Base-by-base conservation (phyloP, 2,888 invertebrate species). In the Pyralis farinalis region DNA sequence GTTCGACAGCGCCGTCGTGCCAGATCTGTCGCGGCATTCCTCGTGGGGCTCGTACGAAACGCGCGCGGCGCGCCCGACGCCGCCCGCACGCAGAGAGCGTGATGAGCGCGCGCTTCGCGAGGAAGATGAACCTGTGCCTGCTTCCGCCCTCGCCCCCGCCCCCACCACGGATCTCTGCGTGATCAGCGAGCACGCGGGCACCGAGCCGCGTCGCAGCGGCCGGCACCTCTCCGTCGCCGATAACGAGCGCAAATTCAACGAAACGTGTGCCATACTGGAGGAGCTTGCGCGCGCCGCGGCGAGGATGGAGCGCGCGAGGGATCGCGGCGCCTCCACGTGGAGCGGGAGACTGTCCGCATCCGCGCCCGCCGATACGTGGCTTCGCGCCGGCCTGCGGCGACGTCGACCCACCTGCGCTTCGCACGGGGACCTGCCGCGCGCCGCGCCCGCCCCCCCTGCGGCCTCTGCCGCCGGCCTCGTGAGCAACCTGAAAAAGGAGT, bases 401-500 rank as follows among this genome's bases (percentile, higher is more conserved):
- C 83, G 84, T 44, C 82, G 83, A 39, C 70, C 71, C 41, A 71
- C 79, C 44, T 73, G 76, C 64, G 74, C 77, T 51, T 83, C 79
- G 58, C 79, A 83, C 57, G 80, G 78, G 5, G 84, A 86, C 71
- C 69, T 85, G 64, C 84, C 78, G 44, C 76, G 79, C 47, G 73
- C 64, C 56, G 60, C 58, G 42, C 65, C 51, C 20, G 42, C 38
- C 12, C 43, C 53, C 36, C 29, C 51, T 50, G 47, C 56, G 69
- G 61, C 61, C 30, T 44, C 64, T 64, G 80, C 91, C 44, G 91
- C 91, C 31, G 96, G 96, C 20, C 94, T 94, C 71, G 97, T 97
- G 55, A 93, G 93, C 89, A 95, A 94, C 90, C 91, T 96, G 56
- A 96, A 96, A 78, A 94, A 94, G 72, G 96, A 95, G 75, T 96